These are phyloP conservation scores for Chymomyza fuscimana DNA, from an alignment of 2,888 invertebrate species.

Conservation along the genomic window DNA sequence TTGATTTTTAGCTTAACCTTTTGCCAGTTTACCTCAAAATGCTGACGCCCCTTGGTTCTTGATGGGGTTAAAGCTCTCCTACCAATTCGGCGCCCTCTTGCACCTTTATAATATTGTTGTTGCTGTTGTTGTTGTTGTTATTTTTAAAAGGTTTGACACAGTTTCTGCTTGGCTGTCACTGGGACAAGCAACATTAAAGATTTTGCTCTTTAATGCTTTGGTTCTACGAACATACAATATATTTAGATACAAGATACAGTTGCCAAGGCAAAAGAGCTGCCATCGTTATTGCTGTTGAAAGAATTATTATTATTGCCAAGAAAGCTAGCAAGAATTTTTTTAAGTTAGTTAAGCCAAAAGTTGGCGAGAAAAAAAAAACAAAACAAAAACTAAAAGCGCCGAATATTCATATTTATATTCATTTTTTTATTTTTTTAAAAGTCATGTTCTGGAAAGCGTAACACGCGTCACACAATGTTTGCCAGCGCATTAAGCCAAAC, in stretches of 20 bases:
- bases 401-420: neutral
- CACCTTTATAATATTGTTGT: constrained; percentile 22
- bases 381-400: constrained; percentile 55
- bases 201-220: constrained; percentile 50
- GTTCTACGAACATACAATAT: neutral
- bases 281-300: constrained; percentile 29
- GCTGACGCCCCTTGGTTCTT: constrained; percentile 41
- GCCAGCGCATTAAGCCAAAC: constrained; percentile 20
- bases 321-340: constrained; percentile 53
- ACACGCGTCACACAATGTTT: constrained; percentile 38
- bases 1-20: constrained; percentile 4
- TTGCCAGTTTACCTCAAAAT: constrained; percentile 16
- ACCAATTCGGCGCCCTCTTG: constrained; percentile 24
- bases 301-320: constrained; percentile 13
- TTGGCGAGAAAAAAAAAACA: neutral
- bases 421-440: constrained; percentile 21
- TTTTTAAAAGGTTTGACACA: constrained; percentile 70
- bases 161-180: constrained; percentile 50
- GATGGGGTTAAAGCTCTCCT: constrained; percentile 62
- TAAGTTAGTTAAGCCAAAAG: constrained; percentile 13
- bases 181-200: constrained; percentile 52
- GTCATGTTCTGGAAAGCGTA: constrained; percentile 72
- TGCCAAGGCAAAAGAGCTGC: constrained; percentile 34
- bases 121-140: constrained; percentile 4
- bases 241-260: constrained; percentile 6